Conservation (phyloP, 1,140 invertebrate species). For the Drosophila ananassae region DNA sequence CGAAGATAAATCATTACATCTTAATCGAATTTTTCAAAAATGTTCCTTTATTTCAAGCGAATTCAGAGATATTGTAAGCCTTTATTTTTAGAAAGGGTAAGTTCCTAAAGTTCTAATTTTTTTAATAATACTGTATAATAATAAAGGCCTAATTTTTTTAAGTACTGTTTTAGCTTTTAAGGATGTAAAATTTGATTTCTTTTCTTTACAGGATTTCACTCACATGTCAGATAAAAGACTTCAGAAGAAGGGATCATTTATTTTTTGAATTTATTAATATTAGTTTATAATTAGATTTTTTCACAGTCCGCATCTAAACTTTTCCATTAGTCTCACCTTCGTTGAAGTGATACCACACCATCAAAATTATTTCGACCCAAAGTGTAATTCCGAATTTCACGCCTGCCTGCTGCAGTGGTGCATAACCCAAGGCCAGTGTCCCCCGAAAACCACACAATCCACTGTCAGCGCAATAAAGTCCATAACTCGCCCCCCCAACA, state of each 20-base stretch:
- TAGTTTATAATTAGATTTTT: not conserved
- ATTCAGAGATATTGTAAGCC: not conserved
- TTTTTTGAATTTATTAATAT: too few species aligned
- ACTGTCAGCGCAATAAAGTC: conserved; percentile 55
- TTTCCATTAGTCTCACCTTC: not conserved
- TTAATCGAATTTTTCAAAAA: conserved; percentile 51
- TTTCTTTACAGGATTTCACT: too few species aligned
- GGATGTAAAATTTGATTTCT: too few species aligned
- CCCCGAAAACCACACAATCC: conserved; percentile 29
- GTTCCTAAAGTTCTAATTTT: too few species aligned
- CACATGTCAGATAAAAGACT: too few species aligned
- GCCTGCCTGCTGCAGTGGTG: conserved; percentile 30
- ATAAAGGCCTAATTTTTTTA: too few species aligned
- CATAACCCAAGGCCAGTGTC: conserved; percentile 22
- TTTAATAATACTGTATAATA: too few species aligned
- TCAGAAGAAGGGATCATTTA: too few species aligned
- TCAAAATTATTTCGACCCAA: conserved; percentile 32
- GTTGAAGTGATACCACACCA: conserved; percentile 4
- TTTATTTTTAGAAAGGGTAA: not conserved
- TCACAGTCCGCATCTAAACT: not conserved
- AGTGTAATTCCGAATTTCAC: conserved; percentile 50
- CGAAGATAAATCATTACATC: conserved; percentile 66
- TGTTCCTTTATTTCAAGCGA: not conserved
- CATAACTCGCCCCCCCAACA: conserved; percentile 40
- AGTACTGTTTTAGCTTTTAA: too few species aligned